Evolutionary conservation across 2,113 vertebrate species (phyloP).

Genomic region (Tonatia bakeri): DNA sequence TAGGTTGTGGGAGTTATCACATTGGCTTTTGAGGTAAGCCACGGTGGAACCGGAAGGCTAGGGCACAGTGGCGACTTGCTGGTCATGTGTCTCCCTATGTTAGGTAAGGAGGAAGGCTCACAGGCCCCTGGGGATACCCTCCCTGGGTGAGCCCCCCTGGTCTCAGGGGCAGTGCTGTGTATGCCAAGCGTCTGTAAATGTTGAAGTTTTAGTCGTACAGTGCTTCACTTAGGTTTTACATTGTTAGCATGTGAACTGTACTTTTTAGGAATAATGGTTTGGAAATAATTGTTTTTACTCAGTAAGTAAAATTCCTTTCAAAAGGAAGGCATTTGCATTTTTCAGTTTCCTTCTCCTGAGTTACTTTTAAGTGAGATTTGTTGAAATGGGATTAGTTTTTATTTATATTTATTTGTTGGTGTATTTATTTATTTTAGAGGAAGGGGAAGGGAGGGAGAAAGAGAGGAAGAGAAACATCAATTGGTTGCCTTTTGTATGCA

Average conservation of each 20-base stretch:
- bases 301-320: background rate
- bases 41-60: no score
- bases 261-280: background rate
- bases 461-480: no score
- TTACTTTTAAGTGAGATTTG: background rate
- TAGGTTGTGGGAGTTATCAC: background rate
- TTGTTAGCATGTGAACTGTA: background rate
- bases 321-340: conserved; percentile 32
- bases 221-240: background rate
- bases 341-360: background rate
- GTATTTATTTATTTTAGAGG: no score
- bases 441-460: no score
- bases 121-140: background rate
- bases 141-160: background rate
- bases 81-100: rapidly evolving
- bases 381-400: background rate
- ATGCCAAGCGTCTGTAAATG: background rate
- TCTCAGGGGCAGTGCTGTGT: background rate
- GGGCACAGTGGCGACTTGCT: background rate
- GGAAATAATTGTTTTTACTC: background rate
- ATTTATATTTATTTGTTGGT: no score
- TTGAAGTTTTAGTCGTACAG: background rate
- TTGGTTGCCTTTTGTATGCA: no score
- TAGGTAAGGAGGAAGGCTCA: rapidly evolving
- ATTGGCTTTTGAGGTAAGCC: background rate